A percentile compares a stretch with the other conserved stretches of the same genome.
These are phyloP conservation scores for Prunella fulvescens DNA, from an alignment of 2,113 vertebrate species.

Conservation along the genomic window DNA sequence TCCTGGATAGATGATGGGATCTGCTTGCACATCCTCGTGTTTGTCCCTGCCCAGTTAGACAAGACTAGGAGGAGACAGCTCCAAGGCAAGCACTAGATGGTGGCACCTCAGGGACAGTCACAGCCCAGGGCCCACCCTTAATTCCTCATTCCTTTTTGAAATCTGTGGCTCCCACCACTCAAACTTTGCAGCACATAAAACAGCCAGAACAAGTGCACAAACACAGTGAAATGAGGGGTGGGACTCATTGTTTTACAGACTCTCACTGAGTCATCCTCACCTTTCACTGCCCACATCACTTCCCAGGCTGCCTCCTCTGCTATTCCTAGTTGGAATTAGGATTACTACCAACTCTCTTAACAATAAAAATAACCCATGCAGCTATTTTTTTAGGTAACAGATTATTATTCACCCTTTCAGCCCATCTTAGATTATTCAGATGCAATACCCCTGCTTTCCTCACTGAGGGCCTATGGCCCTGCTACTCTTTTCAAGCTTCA, in stretches of 20 bases:
- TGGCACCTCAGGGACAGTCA: neutral
- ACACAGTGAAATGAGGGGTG: neutral
- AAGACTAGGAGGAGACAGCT: neutral
- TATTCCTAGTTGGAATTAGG: neutral
- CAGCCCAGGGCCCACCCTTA: neutral
- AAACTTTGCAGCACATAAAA: neutral
- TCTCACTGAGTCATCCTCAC: neutral
- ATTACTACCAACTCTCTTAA: neutral
- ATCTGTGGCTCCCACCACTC: neutral
- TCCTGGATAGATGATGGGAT: neutral
- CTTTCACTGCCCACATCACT: neutral
- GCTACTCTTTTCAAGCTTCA: neutral
- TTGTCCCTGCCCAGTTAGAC: neutral
- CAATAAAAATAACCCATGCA: neutral
- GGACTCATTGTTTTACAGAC: neutral
- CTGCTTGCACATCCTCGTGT: neutral
- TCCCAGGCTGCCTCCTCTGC: neutral
- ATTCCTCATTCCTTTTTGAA: neutral
- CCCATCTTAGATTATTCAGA: neutral
- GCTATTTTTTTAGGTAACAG: neutral
- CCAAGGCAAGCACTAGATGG: neutral
- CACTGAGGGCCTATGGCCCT: neutral
- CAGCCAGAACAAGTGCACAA: neutral
- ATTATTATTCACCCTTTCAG: neutral
- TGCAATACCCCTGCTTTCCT: neutral